phyloP scores from a whole-genome alignment of 1,140 invertebrate species.

The Conus betulinus region DNA sequence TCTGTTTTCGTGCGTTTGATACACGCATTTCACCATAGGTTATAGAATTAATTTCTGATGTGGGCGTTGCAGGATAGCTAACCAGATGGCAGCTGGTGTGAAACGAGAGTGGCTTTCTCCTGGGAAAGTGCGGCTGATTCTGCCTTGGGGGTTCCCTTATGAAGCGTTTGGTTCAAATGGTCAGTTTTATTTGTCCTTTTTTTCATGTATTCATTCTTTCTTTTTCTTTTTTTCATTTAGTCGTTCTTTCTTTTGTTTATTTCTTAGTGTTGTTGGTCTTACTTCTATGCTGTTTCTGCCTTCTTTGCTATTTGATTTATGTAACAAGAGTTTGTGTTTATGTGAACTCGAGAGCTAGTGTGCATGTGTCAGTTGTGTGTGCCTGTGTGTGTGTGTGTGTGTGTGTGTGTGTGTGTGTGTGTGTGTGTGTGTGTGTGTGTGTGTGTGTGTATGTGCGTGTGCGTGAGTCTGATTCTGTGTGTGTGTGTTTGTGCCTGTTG shows the following conservation, averaged over 20 bases:
- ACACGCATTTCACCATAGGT: too few relatives aligned
- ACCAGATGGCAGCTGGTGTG: background rate
- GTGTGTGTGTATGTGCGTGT: background rate
- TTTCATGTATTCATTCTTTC: background rate
- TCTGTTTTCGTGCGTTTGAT: too few relatives aligned
- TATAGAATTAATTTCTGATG: too few relatives aligned
- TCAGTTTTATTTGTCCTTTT: background rate
- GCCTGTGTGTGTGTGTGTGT: background rate
- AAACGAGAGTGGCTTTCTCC: background rate
- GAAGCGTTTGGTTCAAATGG: background rate
- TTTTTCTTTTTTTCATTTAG: too few relatives aligned
- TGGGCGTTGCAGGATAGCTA: background rate
- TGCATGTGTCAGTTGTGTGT: too few relatives aligned
- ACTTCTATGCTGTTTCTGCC: too few relatives aligned
- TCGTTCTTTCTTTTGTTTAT: too few relatives aligned
- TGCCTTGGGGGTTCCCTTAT: constrained; percentile 10
- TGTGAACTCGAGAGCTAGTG: too few relatives aligned
- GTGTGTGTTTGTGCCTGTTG: background rate
- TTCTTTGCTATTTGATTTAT: too few relatives aligned
- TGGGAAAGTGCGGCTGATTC: background rate
- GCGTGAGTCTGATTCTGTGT: background rate
- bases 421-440: constrained; percentile 10
- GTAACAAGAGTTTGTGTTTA: too few relatives aligned
- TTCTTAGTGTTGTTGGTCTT: too few relatives aligned
- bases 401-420: constrained; percentile 5